phyloP scores from a whole-genome alignment of 2,888 invertebrate species.

The Malacosoma neustria region DNA sequence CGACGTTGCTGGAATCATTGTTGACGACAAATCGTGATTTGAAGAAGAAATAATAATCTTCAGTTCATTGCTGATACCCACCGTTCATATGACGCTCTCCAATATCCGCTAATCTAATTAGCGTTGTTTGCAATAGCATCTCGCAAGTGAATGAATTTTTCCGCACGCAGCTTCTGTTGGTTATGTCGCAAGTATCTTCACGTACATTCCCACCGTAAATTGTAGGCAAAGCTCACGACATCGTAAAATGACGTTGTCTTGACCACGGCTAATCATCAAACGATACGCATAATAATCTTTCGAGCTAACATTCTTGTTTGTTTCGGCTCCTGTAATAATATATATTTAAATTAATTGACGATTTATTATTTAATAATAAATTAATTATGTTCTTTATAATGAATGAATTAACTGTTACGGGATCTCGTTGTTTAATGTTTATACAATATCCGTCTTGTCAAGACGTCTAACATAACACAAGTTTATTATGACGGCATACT shows the following conservation, averaged over 20 bases:
- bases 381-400: slow-evolving; percentile 2
- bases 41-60: slow-evolving; percentile 8
- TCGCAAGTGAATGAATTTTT: slow-evolving; percentile 12
- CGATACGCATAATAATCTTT: slow-evolving; percentile 16
- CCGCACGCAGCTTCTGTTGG: slow-evolving; percentile 24
- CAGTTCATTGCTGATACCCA: slow-evolving; percentile 6
- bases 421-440: slow-evolving; percentile 5
- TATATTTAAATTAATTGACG: too few species aligned
- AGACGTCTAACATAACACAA: too few species aligned
- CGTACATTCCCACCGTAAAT: slow-evolving; percentile 35
- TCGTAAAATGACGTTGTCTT: slow-evolving; percentile 13
- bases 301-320: slow-evolving; percentile 13
- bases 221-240: slow-evolving; percentile 14
- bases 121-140: slow-evolving; percentile 16
- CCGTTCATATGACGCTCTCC: slow-evolving; percentile 9
- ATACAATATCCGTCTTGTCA: slow-evolving; percentile 9
- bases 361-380: slow-evolving; percentile 2
- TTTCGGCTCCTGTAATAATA: slow-evolving; percentile 14
- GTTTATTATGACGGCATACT: too few species aligned
- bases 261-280: slow-evolving; percentile 15
- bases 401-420: slow-evolving; percentile 2
- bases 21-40: slow-evolving; percentile 11
- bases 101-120: slow-evolving; percentile 11
- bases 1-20: slow-evolving; percentile 13
- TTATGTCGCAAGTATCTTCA: slow-evolving; percentile 25